A percentile compares a stretch with the other conserved stretches of the same genome.
phyloP scores from a whole-genome alignment of 2,888 invertebrate species.

The Phyllotreta striolata region DNA sequence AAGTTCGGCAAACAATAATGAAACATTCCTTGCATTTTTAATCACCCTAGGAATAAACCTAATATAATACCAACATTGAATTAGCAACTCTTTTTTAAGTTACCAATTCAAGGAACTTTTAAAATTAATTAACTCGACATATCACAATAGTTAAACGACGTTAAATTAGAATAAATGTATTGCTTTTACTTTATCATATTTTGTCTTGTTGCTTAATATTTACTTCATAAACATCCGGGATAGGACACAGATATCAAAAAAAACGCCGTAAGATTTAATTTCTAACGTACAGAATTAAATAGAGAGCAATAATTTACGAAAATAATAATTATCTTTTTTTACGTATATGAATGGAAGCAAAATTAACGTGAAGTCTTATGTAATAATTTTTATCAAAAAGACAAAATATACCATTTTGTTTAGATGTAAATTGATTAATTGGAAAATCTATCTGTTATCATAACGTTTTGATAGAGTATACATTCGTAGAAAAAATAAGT shows the following conservation, averaged over 20 bases:
- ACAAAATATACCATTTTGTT: constrained; percentile 20
- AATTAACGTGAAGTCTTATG: no score
- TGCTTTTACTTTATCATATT: constrained; percentile 21
- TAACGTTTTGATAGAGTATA: constrained; percentile 41
- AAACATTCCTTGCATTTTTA: no score
- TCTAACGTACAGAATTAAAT: no score
- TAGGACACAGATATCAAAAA: constrained; percentile 14
- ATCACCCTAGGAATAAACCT: no score
- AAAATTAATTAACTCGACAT: constrained; percentile 15
- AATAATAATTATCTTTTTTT: no score
- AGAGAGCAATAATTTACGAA: no score
- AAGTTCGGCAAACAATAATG: no score
- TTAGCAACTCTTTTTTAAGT: not conserved
- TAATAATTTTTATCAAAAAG: constrained; percentile 16
- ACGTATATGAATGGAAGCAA: no score
- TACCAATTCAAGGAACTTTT: constrained; percentile 1
- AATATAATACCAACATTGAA: no score
- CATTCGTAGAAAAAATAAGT: constrained; percentile 47
- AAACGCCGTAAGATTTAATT: no score
- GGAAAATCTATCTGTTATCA: constrained; percentile 9
- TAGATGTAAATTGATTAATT: constrained; percentile 15
- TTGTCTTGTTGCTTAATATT: constrained; percentile 1
- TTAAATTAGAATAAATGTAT: constrained; percentile 17
- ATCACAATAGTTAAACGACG: constrained; percentile 15
- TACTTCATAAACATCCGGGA: constrained; percentile 4